Base-by-base conservation (phyloP, 1,140 invertebrate species). In the Venustaconcha ellipsiformis region DNA sequence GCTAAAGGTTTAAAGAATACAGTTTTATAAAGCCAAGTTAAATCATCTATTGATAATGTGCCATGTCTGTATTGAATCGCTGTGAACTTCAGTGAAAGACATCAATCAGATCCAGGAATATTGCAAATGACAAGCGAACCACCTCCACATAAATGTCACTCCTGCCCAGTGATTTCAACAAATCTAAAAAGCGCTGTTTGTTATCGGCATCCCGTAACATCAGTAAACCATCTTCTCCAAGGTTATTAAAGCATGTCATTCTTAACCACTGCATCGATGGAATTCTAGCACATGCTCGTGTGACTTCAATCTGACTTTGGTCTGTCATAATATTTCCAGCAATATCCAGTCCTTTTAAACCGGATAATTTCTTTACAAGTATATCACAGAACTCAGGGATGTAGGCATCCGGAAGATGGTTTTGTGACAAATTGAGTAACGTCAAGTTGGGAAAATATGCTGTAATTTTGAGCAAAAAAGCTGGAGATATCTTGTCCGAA, bases 101-200 rank as follows among this genome's bases (percentile, higher is more conserved):
- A 64, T 85, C 84, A 14, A 85, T 72, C 18, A 84, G 62, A 57
- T 83, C 83, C 8, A 85, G 79, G 57, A 84, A 80, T 63, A 84
- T 80, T 63, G 82, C 81, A 59, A 81, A 76, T 0, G 82, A 83
- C n/a, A 82, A 72, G 30, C 67, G 60, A n/a, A 85, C 77, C 30
- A 82, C 59, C n/a, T 85, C 81, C 18, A 84, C 70, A 37, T 55
- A 55, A n/a, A 85, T 79, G 60, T 85, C 84, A 18, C 69, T 67
- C 2, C 84, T 64, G 11, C 84, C 82, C 4, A 79, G 20, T 15
- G 70, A 71, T 30, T 75, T 73, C 64, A 82, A 58, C 20, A 78
- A 65, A 56, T 79, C 71, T 59, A 70, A 20, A n/a, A 80, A 70
- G 62, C 75, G 79, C 30, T 72, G 76, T 57, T 73, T 74, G 60